Evolutionary conservation across 2,888 invertebrate genomes (phyloP).

Genomic region (Melinopterus prodromus): DNA sequence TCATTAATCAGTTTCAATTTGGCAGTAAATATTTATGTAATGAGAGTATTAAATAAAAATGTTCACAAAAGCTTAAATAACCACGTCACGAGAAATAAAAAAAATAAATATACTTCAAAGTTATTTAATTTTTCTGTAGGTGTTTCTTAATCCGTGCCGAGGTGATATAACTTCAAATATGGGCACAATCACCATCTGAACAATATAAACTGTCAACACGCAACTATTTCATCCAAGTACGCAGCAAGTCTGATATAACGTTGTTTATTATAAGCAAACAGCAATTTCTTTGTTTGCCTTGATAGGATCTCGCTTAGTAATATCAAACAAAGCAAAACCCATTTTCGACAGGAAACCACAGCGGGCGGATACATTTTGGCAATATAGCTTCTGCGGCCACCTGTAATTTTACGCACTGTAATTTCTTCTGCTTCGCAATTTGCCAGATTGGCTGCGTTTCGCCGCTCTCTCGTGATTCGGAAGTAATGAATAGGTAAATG

Average conservation of each 20-base stretch:
- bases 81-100: too few species aligned
- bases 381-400: not conserved
- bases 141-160: too few species aligned
- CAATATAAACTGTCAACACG: too few species aligned
- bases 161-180: too few species aligned
- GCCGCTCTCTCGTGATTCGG: not conserved
- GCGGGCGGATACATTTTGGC: not conserved
- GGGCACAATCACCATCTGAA: too few species aligned
- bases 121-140: too few species aligned
- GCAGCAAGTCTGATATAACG: not conserved
- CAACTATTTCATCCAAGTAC: too few species aligned
- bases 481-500: not conserved
- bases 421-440: not conserved
- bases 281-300: not conserved
- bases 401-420: not conserved
- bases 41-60: too few species aligned
- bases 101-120: too few species aligned
- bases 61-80: too few species aligned
- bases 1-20: too few species aligned
- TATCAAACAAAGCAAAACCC: not conserved
- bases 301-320: not conserved
- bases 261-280: not conserved
- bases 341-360: not conserved
- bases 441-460: not conserved
- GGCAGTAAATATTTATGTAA: too few species aligned